phyloP scores from a whole-genome alignment of 2,797 vertebrate species.

The Pseudomugil gertrudae region DNA sequence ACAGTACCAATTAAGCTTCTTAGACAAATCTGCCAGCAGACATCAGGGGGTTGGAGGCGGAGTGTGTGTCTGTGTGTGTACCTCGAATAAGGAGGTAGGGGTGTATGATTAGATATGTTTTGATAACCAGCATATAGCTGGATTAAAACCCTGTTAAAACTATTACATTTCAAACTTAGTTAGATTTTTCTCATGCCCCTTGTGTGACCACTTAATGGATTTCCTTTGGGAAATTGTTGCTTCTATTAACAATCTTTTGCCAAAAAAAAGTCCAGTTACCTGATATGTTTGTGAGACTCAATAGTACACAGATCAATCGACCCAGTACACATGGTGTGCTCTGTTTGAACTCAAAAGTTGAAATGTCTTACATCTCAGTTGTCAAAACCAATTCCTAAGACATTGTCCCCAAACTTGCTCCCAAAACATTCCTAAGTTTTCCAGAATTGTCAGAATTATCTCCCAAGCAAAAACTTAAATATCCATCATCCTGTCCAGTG shows the following conservation, averaged over 20 bases:
- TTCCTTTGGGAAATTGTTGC: neutral
- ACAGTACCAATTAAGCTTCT: slow-evolving; percentile 72
- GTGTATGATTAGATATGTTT: slow-evolving; percentile 35
- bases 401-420: neutral
- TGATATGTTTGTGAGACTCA: neutral
- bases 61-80: slow-evolving; percentile 39
- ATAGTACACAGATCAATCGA: neutral
- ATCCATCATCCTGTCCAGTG: too few relatives aligned
- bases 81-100: slow-evolving; percentile 26
- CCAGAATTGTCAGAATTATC: too few relatives aligned
- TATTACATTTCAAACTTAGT: neutral
- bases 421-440: neutral
- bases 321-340: neutral
- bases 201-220: neutral
- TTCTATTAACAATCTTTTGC: neutral
- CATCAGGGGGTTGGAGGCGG: slow-evolving; percentile 63
- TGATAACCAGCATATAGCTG: slow-evolving; percentile 25
- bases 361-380: neutral
- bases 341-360: neutral
- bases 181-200: neutral
- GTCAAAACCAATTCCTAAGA: neutral
- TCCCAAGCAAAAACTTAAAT: neutral
- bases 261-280: neutral
- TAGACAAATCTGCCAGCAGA: slow-evolving; percentile 67
- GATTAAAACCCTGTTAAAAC: neutral